Conservation (phyloP, 2,113 vertebrate species). For the Orthonyx spaldingii region DNA sequence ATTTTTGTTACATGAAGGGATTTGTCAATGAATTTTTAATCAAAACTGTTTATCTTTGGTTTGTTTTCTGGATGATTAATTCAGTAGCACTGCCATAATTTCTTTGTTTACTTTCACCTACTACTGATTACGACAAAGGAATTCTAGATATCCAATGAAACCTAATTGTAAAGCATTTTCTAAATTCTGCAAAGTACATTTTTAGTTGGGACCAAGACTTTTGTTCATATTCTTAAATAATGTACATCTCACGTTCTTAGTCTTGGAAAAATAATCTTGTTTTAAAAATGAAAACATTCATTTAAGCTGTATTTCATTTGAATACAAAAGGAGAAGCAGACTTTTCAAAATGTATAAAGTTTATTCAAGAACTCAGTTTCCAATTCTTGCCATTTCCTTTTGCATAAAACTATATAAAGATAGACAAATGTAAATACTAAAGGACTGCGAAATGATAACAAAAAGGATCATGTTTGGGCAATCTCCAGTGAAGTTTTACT, state of each 20-base stretch:
- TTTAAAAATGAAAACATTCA: background rate
- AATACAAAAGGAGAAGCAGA: slow-evolving; percentile 12
- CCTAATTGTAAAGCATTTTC: background rate
- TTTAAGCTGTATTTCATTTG: background rate
- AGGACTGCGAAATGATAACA: background rate
- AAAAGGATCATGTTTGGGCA: background rate
- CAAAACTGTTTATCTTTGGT: background rate
- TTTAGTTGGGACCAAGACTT: background rate
- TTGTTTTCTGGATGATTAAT: background rate
- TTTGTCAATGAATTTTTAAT: background rate
- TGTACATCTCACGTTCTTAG: background rate
- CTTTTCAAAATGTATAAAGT: slow-evolving; percentile 53
- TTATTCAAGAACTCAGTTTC: slow-evolving; percentile 50
- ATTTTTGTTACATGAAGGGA: background rate
- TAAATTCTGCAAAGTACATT: background rate
- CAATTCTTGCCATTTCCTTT: slow-evolving; percentile 10
- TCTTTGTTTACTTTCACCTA: background rate
- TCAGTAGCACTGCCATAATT: background rate
- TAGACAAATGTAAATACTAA: background rate
- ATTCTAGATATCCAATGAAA: background rate
- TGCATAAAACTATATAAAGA: slow-evolving; percentile 21
- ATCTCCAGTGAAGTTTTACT: background rate
- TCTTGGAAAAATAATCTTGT: background rate
- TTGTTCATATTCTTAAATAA: background rate
- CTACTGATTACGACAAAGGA: background rate